These are phyloP conservation scores for Penaeus vannamei DNA, from an alignment of 1,140 invertebrate species.

Conservation along the genomic window DNA sequence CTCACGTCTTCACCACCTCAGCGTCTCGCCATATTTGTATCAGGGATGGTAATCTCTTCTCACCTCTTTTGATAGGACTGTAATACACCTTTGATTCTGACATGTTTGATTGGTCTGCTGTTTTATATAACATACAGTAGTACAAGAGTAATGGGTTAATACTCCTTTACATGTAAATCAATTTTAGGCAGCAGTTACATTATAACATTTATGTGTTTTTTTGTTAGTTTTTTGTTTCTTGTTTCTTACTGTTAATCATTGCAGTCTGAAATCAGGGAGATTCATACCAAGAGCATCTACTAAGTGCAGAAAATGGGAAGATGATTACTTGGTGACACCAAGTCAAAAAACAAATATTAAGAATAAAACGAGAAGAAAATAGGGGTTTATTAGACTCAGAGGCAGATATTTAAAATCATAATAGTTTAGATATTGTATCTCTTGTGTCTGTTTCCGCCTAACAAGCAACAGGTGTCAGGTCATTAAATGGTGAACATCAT, in stretches of 20 bases:
- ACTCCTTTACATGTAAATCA: conserved; percentile 52
- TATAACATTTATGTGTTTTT: conserved; percentile 53
- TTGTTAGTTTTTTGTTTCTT: conserved; percentile 10
- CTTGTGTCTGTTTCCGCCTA: too few relatives aligned
- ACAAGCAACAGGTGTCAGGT: too few relatives aligned
- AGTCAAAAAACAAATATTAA: too few relatives aligned
- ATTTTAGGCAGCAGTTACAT: conserved; percentile 55
- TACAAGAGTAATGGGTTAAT: conserved; percentile 63
- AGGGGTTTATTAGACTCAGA: too few relatives aligned
- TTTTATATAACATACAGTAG: conserved; percentile 60
- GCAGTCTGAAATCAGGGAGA: conserved; percentile 62
- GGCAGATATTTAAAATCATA: too few relatives aligned
- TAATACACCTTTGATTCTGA: conserved; percentile 55
- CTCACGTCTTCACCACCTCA: conserved; percentile 63
- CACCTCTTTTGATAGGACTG: conserved; percentile 61
- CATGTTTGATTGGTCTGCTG: conserved; percentile 57
- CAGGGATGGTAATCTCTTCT: conserved; percentile 64
- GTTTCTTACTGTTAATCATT: conserved; percentile 37
- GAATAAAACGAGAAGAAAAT: too few relatives aligned
- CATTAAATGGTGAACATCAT: too few relatives aligned
- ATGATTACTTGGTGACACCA: too few relatives aligned
- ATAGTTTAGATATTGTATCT: too few relatives aligned
- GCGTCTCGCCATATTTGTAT: conserved; percentile 62
- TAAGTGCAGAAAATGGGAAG: conserved; percentile 31
- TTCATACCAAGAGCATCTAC: conserved; percentile 61